Evolutionary conservation across 1,140 invertebrate species (phyloP).

Genomic region (Eupeodes corollae): DNA sequence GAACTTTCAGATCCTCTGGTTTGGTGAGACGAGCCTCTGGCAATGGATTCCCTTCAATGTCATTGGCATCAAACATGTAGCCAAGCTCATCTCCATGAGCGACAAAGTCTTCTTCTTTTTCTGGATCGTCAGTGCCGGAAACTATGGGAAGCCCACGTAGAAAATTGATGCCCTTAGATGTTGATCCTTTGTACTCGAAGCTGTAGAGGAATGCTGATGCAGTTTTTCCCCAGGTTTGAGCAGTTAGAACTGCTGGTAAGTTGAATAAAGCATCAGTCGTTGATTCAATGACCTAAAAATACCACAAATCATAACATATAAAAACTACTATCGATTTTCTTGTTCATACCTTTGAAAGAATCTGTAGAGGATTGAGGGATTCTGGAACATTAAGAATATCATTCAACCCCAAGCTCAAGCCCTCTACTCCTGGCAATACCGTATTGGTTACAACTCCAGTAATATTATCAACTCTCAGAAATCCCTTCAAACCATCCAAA

Average conservation of each 20-base stretch:
- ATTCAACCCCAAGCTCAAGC: slow-evolving; percentile 23
- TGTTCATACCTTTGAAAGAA: slow-evolving; percentile 20
- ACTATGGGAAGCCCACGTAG: slow-evolving; percentile 48
- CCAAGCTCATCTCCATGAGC: slow-evolving; percentile 56
- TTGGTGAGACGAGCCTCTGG: slow-evolving; percentile 31
- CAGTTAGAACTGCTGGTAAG: slow-evolving; percentile 56
- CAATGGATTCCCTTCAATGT: slow-evolving; percentile 45
- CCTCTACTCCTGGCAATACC: slow-evolving; percentile 16
- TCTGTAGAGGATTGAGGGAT: slow-evolving; percentile 21
- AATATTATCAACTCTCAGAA: slow-evolving; percentile 20
- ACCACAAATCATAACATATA: neutral
- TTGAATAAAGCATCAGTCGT: slow-evolving; percentile 58
- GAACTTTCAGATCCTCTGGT: slow-evolving; percentile 46
- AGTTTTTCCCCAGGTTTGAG: slow-evolving; percentile 48
- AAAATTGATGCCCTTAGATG: slow-evolving; percentile 48
- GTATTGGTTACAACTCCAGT: slow-evolving; percentile 27
- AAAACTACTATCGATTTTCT: neutral
- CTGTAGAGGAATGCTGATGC: slow-evolving; percentile 55
- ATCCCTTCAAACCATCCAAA: slow-evolving; percentile 17
- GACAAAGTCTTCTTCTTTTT: slow-evolving; percentile 24
- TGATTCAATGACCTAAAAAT: slow-evolving; percentile 35
- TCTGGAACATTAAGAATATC: slow-evolving; percentile 28
- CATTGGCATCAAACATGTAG: slow-evolving; percentile 52
- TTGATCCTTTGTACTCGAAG: slow-evolving; percentile 55
- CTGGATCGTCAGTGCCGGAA: slow-evolving; percentile 21